phyloP scores from a whole-genome alignment of 2,888 invertebrate species.

The Zygogramma bicolorata region DNA sequence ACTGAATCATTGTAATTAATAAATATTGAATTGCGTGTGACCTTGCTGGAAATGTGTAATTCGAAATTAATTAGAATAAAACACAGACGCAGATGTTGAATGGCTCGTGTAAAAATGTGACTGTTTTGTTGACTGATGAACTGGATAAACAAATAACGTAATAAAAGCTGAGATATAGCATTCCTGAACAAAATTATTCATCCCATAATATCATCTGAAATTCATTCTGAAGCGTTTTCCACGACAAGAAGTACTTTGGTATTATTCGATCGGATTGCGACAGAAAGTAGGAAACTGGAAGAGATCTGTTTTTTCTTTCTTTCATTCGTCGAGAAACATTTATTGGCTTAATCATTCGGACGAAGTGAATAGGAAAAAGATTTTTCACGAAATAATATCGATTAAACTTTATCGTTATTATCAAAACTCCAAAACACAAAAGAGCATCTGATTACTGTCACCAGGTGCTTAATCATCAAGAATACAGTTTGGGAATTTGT shows the following conservation, averaged over 20 bases:
- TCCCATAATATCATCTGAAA: not conserved
- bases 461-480: no score
- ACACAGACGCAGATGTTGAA: slow-evolving; percentile 5
- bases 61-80: not conserved
- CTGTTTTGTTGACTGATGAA: not conserved
- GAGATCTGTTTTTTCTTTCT: no score
- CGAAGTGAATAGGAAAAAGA: no score
- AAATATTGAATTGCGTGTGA: not conserved
- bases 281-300: not conserved
- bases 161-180: not conserved
- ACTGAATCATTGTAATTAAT: not conserved
- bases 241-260: no score
- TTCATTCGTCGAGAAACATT: no score
- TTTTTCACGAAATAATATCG: no score
- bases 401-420: no score
- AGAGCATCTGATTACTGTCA: no score
- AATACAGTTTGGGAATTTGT: no score
- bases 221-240: not conserved
- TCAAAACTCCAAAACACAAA: no score
- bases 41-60: slow-evolving; percentile 5
- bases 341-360: no score
- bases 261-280: not conserved
- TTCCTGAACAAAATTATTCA: not conserved
- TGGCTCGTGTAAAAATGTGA: slow-evolving; percentile 7
- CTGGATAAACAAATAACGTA: not conserved